Evolutionary conservation across 2,113 vertebrate genomes (phyloP), one percentile per base, ranked within the genome.

Genomic region (Catharus minimus): DNA sequence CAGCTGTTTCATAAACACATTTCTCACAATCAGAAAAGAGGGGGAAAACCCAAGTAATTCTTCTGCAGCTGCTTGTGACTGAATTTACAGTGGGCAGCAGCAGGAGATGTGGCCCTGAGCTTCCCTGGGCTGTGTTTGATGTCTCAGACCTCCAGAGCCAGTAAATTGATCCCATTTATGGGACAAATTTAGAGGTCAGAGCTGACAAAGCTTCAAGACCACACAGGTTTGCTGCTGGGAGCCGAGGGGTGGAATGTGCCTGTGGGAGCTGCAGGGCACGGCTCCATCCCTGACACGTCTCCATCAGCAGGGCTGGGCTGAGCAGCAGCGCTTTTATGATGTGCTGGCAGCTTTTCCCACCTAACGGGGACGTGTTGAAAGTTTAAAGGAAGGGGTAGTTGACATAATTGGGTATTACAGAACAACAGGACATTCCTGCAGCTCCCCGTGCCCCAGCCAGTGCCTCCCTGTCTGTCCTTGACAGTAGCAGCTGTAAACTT

Each of bases 181-280:
- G 89, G 91, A 96, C 58, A 93, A 96, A 95, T 89, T 65, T 64
- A 39, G 83, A 96, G 92, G 89, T 95, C 93, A 96, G 87, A 92
- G 83, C 86, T 68, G 95, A 89, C 74, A 71, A 76, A 73, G 15
- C 71, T 85, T 95, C 83, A 72, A 88, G 93, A 94, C 95, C 95
- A 94, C 95, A 94, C 94, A 95, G 74, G 89, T 69, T 91, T 94
- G 43, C 73, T 80, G 17, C 43, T 27, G 4, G 19, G 46, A 90
- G 49, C 67, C 50, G 7, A 56, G 43, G 3, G 19, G 15, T 53
- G 89, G 79, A 94, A 86, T 55, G 75, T 71, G 77, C 65, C 65
- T 52, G 21, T 13, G 61, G 28, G 92, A 72, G 13, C 69, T 6
- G 61, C 77, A 7, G 57, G 87, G 82, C 92, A 90, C 49, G 93